Base-by-base conservation (phyloP, 2,888 invertebrate species). In the Venusia cambrica region DNA sequence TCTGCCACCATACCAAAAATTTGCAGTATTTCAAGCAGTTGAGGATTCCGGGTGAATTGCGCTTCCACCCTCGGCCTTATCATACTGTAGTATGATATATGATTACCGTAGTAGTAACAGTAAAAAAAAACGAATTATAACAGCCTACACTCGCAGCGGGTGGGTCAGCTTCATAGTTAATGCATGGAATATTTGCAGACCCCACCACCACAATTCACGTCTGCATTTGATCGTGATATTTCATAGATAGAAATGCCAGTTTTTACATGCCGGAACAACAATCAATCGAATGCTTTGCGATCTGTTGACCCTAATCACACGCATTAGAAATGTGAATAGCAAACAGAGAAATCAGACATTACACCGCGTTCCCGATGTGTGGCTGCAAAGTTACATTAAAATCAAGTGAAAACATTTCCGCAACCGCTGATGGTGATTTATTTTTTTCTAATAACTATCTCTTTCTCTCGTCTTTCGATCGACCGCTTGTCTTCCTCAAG, bases 261-360 rank as follows among this genome's bases (percentile, higher is more conserved):
- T 44, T 33, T 38, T 35, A 41, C 13, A 21, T 26, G 5, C 44
- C 33, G 35, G 31, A 34, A 32, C 40, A 40, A 33, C 27, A 20
- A 22, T 25, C 36, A 43, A 36, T 48, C 36, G 44, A 47, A 45
- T 36, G 45, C 40, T 48, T 38, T 28, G 38, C 54, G 57, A 59
- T 66, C 57, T 54, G 50, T 47, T 71, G 62, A 69, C 73, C 72
- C 57, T 73, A 69, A 72, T 72, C 63, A 67, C 68, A 65, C 57
- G 58, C 63, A 62, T 59, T 68, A 65, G 70, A 68, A 70, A 69
- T 65, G 66, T 57, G 51, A 49, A 62, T 57, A 47, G 55, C 50
- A 66, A 60, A 61, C 54, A 59, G 57, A 69, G 65, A 68, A 70
- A 71, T 54, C 61, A 45, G 41, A 51, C 46, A 57, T 50, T 55